Base-by-base conservation (phyloP, 2,888 invertebrate species). In the Agonopterix arenella region DNA sequence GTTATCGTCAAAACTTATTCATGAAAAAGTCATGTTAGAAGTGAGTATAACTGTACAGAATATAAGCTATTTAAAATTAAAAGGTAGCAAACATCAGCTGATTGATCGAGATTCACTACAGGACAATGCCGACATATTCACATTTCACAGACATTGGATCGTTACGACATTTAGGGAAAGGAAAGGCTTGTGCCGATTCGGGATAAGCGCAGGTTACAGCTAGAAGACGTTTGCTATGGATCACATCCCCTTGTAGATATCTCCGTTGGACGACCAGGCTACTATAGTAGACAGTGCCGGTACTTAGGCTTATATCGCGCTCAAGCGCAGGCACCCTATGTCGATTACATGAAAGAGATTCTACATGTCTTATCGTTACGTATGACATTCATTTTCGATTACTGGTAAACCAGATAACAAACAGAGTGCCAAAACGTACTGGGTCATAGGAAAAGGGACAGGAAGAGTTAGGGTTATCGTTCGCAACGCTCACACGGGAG, bases 261-360 rank as follows among this genome's bases (percentile, higher is more conserved):
- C 28, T 28, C 28, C 28, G 28, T 28, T 28, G 28, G 28, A 2
- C 28, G 7, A 28, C 28, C 28, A 5, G 28, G 28, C 28, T 28
- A 28, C 28, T 5, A 5, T 28, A 28, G 28, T 28, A 28, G 28
- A 28, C 28, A 28, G 5, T 18, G 18, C 18, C 28, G 7, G 40
- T 40, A 40, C 10, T n/a, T 1, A n/a, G 9, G 9, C 10, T 40
- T n/a, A 40, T 38, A 38, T 38, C 38, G 49, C 44, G 42, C 41
- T 11, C 46, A 52, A 49, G 49, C 48, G 48, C 48, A 52, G 47
- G 49, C 52, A 49, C 48, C 52, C 49, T 49, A 52, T 47, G 48
- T 46, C 28, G 11, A 43, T 43, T 43, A 43, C 5, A 43, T 13
- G 28, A 18, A 18, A 8, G 40, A 44, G 10, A 38, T 38, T 11